Base-by-base conservation (phyloP, 2,888 invertebrate genomes). In the Alsophila aescularia region DNA sequence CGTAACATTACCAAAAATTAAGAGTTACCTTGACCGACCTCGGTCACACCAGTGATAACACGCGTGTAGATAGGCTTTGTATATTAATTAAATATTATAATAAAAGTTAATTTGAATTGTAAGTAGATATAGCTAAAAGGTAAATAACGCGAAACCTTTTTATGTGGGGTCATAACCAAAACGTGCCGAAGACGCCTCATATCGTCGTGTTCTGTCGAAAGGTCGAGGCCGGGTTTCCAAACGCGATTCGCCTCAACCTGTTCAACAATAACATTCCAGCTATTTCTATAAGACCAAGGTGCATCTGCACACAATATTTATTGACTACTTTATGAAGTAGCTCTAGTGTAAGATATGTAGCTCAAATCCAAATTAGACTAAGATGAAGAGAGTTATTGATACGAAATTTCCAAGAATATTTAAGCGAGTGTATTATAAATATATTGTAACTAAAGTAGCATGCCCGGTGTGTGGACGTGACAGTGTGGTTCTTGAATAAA, bases 1-100 rank as follows among this genome's bases (percentile, higher is more conserved):
- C 82, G 80, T 87, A 81, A 84, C 77, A 79, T 84, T 83, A 90
- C 90, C 90, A 90, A 90, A 90, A 85, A 90, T 87, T 87, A 79
- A 81, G 68, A 84, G 90, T 91, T 90, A 91, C 90, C 90, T 82
- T 84, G 89, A 86, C 86, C 84, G 70, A 67, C 63, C 37, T 39
- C 60, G 81, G 87, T 87, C 85, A 62, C 69, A 71, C 73, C 83
- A 87, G 89, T 90, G 89, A 89, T 89, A 90, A 79, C 78, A 72
- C 77, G 79, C 78, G 79, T 87, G 86, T 89, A 87, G 78, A 86
- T 85, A 77, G 72, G 83, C 82, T 87, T 85, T 82, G 71, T 81
- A 81, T 83, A 79, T 76, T 84, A 59, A 59, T 62, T 54, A 62
- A 65, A 39, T 35, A n/a, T n/a, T n/a, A n/a, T n/a, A n/a, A n/a